Base-by-base conservation (phyloP, 2,888 invertebrate genomes). In the Plebejus melissa region DNA sequence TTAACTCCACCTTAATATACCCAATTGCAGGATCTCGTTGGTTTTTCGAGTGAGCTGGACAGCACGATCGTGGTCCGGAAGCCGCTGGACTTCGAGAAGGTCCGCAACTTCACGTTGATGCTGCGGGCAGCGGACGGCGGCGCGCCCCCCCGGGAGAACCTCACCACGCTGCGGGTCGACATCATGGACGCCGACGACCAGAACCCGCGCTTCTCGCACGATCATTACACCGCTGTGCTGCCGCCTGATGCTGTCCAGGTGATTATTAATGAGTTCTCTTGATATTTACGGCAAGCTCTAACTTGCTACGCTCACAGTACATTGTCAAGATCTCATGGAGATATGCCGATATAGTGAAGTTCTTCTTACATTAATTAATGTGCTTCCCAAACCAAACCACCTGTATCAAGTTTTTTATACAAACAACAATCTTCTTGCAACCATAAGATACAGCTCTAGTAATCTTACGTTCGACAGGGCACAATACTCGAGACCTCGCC, bases 141-240 rank as follows among this genome's bases (percentile, higher is more conserved):
- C 38, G 94, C 95, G 69, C 98, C 98, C 1, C 96, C 98, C 0
- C 95, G 95, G 80, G 95, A 95, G 83, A 96, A 96, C 60, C 97
- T 97, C 82, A 96, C 98, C 0, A 90, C 94, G 46, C 94, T 98
- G 4, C 94, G 95, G 3, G 96, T 98, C 0, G 95, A 85, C 71
- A 96, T 98, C 69, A 95, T 97, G 36, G 98, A 98, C 86, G 98
- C 98, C 0, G 98, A 98, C 83, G 98, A 98, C 88, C 98, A 98
- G 90, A 98, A 98, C 92, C 98, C 98, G 0, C 95, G 95, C 82
- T 98, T 98, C 85, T 84, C 94, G 9, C 95, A 96, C 78, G 97
- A 97, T 71, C 95, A 96, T 78, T 97, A 97, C 84, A 95, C 95
- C 69, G 95, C 97, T 0, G 89, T 94, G 7, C 82, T 98, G 76